phyloP scores from a whole-genome alignment of 2,888 invertebrate genomes.

The Microchrysa polita region DNA sequence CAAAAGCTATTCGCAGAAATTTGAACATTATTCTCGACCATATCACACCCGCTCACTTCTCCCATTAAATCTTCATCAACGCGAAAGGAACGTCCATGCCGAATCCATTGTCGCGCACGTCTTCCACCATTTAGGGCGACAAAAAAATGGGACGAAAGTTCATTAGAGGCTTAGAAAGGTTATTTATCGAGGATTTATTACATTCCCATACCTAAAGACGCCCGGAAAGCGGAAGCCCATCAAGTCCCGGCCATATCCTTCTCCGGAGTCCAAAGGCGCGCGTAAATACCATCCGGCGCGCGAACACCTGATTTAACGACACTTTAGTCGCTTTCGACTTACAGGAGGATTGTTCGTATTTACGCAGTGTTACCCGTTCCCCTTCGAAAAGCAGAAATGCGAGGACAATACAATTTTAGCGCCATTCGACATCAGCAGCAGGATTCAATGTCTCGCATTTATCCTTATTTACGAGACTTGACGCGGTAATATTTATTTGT shows the following conservation, averaged over 20 bases:
- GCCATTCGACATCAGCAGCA: conserved; percentile 38
- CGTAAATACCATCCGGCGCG: background rate
- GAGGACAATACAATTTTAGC: background rate
- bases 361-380: too few species aligned
- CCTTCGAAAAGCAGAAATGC: too few species aligned
- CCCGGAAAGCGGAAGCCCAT: conserved; percentile 27
- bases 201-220: conserved; percentile 29
- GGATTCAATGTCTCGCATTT: conserved; percentile 43
- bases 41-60: background rate
- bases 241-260: background rate
- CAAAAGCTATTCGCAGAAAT: too few species aligned
- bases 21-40: background rate
- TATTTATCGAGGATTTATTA: conserved; percentile 49
- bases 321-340: conserved; percentile 34
- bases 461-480: conserved; percentile 46
- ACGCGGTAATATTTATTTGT: conserved; percentile 44
- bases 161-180: conserved; percentile 46
- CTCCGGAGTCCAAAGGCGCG: background rate
- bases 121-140: conserved; percentile 12
- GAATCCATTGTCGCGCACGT: background rate
- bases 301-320: conserved; percentile 42
- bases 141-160: conserved; percentile 45
- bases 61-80: conserved; percentile 47
- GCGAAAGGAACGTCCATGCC: background rate
- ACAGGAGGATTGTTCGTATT: conserved; percentile 16